Percentiles rank a stretch among this genome's conserved stretches.
These are phyloP conservation scores for Sebastes trivittatus DNA, from an alignment of 2,797 vertebrate species.

Conservation along the genomic window DNA sequence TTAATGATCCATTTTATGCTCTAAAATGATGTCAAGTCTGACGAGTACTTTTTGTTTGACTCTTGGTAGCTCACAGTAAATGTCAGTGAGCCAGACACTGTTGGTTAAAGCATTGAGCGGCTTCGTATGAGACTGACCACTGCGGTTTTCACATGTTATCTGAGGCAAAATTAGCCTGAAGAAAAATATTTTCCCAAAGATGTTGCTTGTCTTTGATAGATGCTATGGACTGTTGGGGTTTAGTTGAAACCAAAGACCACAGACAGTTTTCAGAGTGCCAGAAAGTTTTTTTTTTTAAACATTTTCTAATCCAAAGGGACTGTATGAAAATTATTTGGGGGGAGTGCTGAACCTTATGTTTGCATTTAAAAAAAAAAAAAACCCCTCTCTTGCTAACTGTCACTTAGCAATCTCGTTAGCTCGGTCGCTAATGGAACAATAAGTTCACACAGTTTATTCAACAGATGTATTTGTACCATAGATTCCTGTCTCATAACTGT, in stretches of 20 bases:
- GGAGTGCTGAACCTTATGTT: no score
- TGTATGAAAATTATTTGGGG: background rate
- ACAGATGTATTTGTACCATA: background rate
- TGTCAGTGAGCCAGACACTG: background rate
- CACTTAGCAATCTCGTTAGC: background rate
- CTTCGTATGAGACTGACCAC: background rate
- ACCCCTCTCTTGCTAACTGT: background rate
- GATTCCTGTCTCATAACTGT: background rate
- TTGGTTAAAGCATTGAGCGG: background rate
- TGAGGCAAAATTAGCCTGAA: background rate
- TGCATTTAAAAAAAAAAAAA: background rate
- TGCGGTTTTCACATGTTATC: background rate
- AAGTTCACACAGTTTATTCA: background rate
- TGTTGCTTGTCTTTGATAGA: constrained; percentile 7
- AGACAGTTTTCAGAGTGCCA: constrained; percentile 17
- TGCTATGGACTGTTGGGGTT: constrained; percentile 26
- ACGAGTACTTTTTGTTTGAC: background rate
- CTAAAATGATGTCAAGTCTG: background rate
- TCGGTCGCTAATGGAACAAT: background rate
- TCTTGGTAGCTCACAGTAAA: background rate
- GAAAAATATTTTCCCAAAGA: constrained; percentile 29
- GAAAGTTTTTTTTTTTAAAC: background rate
- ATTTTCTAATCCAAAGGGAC: background rate
- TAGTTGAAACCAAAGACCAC: constrained; percentile 65
- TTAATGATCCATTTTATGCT: background rate